phyloP scores from a whole-genome alignment of 2,888 invertebrate species.

The Drosophila mettleri region DNA sequence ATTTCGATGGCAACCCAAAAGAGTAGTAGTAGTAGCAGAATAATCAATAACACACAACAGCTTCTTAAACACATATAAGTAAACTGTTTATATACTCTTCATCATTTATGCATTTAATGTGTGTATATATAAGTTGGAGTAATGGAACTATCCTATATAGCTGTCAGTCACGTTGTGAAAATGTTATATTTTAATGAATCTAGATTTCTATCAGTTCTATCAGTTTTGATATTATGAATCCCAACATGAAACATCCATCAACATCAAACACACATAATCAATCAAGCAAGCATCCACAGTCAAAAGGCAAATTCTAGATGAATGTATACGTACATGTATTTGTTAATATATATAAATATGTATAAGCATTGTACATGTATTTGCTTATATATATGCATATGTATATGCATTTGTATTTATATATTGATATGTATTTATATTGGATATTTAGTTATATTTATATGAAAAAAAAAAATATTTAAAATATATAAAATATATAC shows the following conservation, averaged over 20 bases:
- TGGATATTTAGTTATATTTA: too few species aligned
- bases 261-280: constrained; percentile 6
- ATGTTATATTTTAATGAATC: neutral
- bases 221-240: constrained; percentile 4
- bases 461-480: too few species aligned
- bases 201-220: constrained; percentile 1
- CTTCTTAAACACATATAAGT: neutral
- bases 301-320: neutral
- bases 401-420: too few species aligned
- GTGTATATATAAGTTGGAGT: neutral
- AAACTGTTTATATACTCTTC: neutral
- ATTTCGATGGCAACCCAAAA: neutral
- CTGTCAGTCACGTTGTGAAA: neutral
- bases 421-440: too few species aligned
- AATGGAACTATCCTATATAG: neutral
- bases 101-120: neutral
- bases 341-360: neutral
- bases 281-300: neutral
- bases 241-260: neutral
- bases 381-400: too few species aligned
- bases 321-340: neutral
- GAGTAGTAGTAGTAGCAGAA: neutral
- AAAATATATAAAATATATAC: too few species aligned
- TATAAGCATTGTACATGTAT: neutral
- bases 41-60: neutral